phyloP scores from a whole-genome alignment of 2,113 vertebrate species.

The Merops nubicus region DNA sequence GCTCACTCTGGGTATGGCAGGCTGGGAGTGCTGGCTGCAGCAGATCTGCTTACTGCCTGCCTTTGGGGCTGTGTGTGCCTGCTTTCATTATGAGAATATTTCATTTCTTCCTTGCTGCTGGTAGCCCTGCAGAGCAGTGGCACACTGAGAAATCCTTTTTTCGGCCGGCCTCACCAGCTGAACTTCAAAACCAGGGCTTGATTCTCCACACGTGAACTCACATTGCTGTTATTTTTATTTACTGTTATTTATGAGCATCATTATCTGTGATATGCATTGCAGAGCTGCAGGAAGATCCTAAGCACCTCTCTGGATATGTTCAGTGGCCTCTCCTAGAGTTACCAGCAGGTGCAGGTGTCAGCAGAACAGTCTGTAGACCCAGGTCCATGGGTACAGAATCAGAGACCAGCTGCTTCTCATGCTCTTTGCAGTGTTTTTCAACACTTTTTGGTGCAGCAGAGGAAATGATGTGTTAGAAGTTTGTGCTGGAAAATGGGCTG shows the following conservation, averaged over 20 bases:
- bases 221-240: not conserved
- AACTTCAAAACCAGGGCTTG: not conserved
- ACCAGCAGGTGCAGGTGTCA: rapidly evolving
- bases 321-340: not conserved
- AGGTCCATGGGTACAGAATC: not conserved
- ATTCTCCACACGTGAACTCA: not conserved
- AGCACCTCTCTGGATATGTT: not conserved
- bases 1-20: not conserved
- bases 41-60: not conserved
- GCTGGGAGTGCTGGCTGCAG: not conserved
- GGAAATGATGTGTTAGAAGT: not conserved
- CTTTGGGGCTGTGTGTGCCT: not conserved
- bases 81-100: not conserved
- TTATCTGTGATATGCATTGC: not conserved
- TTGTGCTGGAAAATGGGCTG: not conserved
- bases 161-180: not conserved
- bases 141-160: not conserved
- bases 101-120: not conserved
- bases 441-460: not conserved
- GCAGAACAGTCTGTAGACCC: not conserved
- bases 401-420: not conserved
- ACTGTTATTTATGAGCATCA: not conserved
- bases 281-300: not conserved
- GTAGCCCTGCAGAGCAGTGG: not conserved
- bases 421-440: not conserved